These are phyloP conservation scores for Antheraea pernyi DNA, from an alignment of 1,140 invertebrate genomes.

Conservation along the genomic window DNA sequence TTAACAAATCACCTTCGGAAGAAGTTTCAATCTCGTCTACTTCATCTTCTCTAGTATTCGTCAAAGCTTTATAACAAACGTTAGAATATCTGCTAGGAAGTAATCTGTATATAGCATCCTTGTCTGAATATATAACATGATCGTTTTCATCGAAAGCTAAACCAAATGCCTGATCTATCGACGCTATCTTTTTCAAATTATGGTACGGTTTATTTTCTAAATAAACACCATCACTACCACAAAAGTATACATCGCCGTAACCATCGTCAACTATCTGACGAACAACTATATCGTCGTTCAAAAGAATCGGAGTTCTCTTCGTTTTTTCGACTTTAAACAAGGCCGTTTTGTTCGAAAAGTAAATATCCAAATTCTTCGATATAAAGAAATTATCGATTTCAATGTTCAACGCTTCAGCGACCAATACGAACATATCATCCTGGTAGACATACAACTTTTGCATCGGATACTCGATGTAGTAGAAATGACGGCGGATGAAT, in stretches of 20 bases:
- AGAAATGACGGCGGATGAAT: conserved; percentile 57
- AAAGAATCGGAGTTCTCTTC: conserved; percentile 30
- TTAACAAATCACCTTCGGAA: background rate
- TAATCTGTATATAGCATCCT: conserved; percentile 47
- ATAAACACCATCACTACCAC: conserved; percentile 50
- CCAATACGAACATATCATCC: conserved; percentile 50
- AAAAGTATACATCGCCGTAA: conserved; percentile 60
- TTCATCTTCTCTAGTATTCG: background rate
- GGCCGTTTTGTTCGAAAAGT: conserved; percentile 61
- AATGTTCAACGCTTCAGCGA: conserved; percentile 50
- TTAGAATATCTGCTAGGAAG: conserved; percentile 37
- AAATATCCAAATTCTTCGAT: conserved; percentile 49
- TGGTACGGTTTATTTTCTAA: conserved; percentile 57
- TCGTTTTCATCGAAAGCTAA: conserved; percentile 58
- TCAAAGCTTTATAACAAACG: conserved; percentile 29
- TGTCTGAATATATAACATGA: conserved; percentile 54
- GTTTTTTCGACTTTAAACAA: conserved; percentile 52
- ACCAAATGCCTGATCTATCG: conserved; percentile 52
- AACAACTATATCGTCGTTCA: conserved; percentile 44
- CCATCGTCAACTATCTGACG: conserved; percentile 58
- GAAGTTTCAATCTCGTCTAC: background rate
- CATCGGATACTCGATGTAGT: conserved; percentile 63
- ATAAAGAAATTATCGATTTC: conserved; percentile 61
- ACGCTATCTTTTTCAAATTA: conserved; percentile 44
- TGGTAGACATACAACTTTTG: conserved; percentile 58